Percentiles rank a stretch among this genome's conserved stretches.
These are phyloP conservation scores for Sylvilagus floridanus DNA, from an alignment of 2,797 vertebrate species.

Conservation along the genomic window DNA sequence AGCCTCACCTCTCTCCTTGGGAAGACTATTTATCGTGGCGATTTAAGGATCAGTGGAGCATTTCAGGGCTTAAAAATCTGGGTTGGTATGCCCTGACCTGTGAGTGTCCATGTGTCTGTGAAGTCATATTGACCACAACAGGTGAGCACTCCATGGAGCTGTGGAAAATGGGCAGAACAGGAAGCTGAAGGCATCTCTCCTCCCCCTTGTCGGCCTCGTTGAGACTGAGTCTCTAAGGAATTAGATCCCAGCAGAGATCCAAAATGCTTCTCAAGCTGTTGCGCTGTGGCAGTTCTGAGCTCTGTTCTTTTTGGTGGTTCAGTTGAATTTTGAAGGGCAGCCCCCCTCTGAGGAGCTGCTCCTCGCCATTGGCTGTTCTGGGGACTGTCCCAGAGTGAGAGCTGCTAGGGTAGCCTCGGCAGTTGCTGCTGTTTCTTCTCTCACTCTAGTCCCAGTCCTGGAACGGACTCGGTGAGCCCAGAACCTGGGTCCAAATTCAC, in stretches of 20 bases:
- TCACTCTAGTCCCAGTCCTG: neutral
- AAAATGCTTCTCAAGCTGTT: neutral
- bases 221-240: neutral
- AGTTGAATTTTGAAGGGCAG: neutral
- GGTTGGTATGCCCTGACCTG: neutral
- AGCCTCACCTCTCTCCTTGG: neutral
- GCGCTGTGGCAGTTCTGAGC: neutral
- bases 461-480: neutral
- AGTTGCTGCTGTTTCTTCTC: neutral
- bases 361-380: neutral
- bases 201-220: neutral
- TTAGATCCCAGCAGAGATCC: neutral
- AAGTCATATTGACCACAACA: neutral
- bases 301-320: neutral
- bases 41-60: neutral
- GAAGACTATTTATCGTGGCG: neutral
- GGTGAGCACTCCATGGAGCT: neutral
- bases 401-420: neutral
- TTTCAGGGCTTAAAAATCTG: neutral
- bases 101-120: neutral
- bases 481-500: neutral
- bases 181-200: rapidly evolving
- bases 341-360: neutral
- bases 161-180: neutral
- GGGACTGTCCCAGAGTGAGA: neutral